Evolutionary conservation across 2,888 invertebrate species (phyloP).

Genomic region (Hemistola chrysoprasaria): DNA sequence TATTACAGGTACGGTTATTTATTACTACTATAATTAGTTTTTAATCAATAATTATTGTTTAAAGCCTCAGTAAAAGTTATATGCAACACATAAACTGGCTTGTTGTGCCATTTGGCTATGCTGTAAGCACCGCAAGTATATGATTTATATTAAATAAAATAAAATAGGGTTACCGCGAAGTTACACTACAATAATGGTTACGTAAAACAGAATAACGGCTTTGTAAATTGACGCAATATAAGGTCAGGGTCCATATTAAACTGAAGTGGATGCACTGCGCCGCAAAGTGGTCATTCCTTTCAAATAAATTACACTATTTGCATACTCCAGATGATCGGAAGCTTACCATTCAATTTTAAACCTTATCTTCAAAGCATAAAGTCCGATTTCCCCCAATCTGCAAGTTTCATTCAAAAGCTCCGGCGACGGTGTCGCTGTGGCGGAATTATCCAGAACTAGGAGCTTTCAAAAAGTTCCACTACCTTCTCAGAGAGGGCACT

Average conservation of each 20-base stretch:
- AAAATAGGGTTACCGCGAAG: too few relatives aligned
- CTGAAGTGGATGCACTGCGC: constrained; percentile 73
- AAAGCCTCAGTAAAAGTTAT: too few relatives aligned
- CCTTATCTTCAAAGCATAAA: constrained; percentile 41
- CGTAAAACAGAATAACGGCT: constrained; percentile 74
- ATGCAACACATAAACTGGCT: too few relatives aligned
- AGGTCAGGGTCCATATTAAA: constrained; percentile 81
- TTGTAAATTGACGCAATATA: constrained; percentile 78
- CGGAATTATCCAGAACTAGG: constrained; percentile 59
- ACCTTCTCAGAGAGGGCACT: constrained; percentile 72
- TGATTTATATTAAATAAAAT: too few relatives aligned
- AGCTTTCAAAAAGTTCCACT: constrained; percentile 61
- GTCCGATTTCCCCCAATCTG: constrained; percentile 37
- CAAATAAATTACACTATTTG: constrained; percentile 83
- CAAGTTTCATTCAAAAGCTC: constrained; percentile 74
- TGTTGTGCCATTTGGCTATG: too few relatives aligned
- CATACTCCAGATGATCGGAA: constrained; percentile 62
- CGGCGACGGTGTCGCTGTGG: constrained; percentile 46
- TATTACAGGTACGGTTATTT: too few relatives aligned
- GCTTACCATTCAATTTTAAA: constrained; percentile 45
- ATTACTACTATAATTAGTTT: too few relatives aligned
- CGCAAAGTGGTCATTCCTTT: constrained; percentile 82
- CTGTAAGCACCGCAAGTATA: too few relatives aligned
- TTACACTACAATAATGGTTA: constrained; percentile 52
- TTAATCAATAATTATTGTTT: too few relatives aligned